phyloP scores from a whole-genome alignment of 2,113 vertebrate genomes.

The Sylvilagus bachmani region DNA sequence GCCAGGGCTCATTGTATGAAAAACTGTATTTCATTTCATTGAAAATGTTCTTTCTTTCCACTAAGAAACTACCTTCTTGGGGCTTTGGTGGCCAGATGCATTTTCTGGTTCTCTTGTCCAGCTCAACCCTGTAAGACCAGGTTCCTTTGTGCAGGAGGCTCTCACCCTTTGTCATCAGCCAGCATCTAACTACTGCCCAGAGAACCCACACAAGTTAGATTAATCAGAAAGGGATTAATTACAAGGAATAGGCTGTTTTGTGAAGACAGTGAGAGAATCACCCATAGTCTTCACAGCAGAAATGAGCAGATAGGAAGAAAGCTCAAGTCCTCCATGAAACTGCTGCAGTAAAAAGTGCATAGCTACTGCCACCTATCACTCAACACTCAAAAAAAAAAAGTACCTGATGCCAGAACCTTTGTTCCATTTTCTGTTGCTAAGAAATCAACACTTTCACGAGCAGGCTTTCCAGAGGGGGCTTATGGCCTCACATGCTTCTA shows the following conservation, averaged over 20 bases:
- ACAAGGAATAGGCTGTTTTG: neutral
- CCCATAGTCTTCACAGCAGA: neutral
- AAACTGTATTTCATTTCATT: constrained; percentile 19
- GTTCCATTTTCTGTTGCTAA: neutral
- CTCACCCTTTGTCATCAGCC: neutral
- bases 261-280: neutral
- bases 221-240: constrained; percentile 35
- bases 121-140: neutral
- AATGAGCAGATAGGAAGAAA: neutral
- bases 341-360: neutral
- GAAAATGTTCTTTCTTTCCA: constrained; percentile 1
- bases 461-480: neutral
- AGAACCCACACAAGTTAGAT: neutral
- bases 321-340: neutral
- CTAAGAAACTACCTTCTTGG: neutral
- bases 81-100: neutral
- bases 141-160: neutral
- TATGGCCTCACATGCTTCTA: neutral
- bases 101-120: neutral
- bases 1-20: neutral
- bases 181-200: neutral
- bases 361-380: neutral
- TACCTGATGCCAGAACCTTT: neutral
- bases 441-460: neutral
- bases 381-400: neutral